Base-by-base conservation (phyloP, 1,140 invertebrate species). In the Drosophila chauvacae region DNA sequence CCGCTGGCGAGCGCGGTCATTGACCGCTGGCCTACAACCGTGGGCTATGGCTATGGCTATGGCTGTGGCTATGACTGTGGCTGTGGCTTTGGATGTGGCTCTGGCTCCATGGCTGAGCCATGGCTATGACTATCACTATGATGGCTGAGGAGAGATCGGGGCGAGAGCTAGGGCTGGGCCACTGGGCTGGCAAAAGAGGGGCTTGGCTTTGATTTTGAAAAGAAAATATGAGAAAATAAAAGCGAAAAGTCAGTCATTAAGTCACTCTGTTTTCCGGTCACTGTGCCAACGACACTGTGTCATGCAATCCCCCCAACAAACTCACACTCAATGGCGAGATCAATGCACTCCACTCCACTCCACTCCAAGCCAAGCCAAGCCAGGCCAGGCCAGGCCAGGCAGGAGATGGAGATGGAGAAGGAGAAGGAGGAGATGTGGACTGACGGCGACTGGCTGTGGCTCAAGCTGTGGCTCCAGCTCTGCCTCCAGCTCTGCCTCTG, bases 241-340 rank as follows among this genome's bases (percentile, higher is more conserved):
- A 74, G 53, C 39, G 50, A 77, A 77, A 77, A 88, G 73, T 90
- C 85, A 81, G 85, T 85, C 85, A 88, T 90, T 84, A 73, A 90
- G 85, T 74, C 85, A 88, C 62, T 84, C 77, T 56, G 85, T 88
- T 88, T 88, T 75, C 81, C 85, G 85, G 85, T 88, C 85, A 88
- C 85, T 88, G 81, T 85, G 82, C 82, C 82, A 86, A 86, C 82
- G 81, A 85, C 81, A 84, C 84, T 85, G 81, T 88, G 65, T 90
- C 84, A 88, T 84, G 80, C 83, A 64, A 82, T 78, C 60, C 78
- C 74, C 28, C 47, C 53, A 66, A 37, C 51, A 28, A 16, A 53
- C 45, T 53, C 58, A 55, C 59, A 77, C 78, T 65, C 82, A 75
- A 75, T 69, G 75, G 83, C 83, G 79, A 83, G 84, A 87, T 87